Evolutionary conservation across 2,113 vertebrate genomes (phyloP), one percentile per base, ranked within the genome.

Genomic region (Callorhinus ursinus): DNA sequence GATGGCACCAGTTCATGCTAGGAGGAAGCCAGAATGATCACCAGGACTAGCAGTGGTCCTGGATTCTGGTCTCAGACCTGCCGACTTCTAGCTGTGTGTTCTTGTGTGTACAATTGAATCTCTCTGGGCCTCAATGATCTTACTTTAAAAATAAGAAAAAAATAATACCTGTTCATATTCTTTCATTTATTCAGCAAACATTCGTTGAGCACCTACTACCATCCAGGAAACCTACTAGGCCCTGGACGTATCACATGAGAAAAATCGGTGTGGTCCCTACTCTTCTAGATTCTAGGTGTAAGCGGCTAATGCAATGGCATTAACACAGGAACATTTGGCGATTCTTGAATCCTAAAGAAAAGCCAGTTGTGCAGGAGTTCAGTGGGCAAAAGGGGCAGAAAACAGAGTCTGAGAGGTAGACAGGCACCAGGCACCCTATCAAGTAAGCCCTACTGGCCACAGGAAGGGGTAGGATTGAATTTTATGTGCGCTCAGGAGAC

Each of bases 331-430:
- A 33, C 1, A 72, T n/a, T 71, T 49, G 67, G 2, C 33, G 76
- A 91, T 26, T 77, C 83, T 93, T 79, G 7, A 88, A 86, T 49
- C 88, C 51, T 76, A 36, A 63, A 63, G 51, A 57, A 94, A 94
- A 82, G 24, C 7, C 11, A 51, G 14, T 24, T 76, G 46, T 83
- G 10, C 36, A 24, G 4, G 15, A 69, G 21, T 59, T 92, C 33
- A 93, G 26, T 14, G 22, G 39, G 16, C 31, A 24, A 7, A 33
- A 67, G 14, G 8, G 28, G 33, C 28, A 65, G 77, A 88, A 74
- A 71, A 49, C 1, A 0, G 31, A 92, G 59, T 86, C n/a, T 14
- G 15, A 77, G 39, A 84, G 8, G 8, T 7, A 74, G 33, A 86
- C 1, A 77, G 39, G 55, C 8, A 39, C 7, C 36, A 28, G 49